Evolutionary conservation across 2,888 invertebrate genomes (phyloP).

Genomic region (Mechanitis messenoides): DNA sequence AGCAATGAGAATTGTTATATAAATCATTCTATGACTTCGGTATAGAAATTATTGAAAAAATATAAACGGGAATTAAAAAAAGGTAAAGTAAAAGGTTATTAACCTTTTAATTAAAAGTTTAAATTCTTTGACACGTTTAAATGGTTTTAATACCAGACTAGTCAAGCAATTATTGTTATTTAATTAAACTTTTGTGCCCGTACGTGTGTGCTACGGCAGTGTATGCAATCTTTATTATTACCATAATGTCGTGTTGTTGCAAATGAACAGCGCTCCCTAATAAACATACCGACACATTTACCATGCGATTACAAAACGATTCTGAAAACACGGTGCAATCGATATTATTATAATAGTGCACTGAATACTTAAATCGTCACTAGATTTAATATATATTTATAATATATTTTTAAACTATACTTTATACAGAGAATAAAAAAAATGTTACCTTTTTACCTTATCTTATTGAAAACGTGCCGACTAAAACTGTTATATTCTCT

Average conservation of each 20-base stretch:
- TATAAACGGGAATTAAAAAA: too few relatives aligned
- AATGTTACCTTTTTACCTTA: too few relatives aligned
- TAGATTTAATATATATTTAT: too few relatives aligned
- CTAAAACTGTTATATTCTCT: conserved; percentile 17
- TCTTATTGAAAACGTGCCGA: conserved; percentile 16
- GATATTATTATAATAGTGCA: background rate
- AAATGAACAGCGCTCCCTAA: conserved; percentile 36
- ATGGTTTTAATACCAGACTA: background rate
- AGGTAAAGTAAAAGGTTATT: background rate
- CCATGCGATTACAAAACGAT: conserved; percentile 21
- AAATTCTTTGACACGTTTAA: background rate
- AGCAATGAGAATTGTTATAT: background rate
- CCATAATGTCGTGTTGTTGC: conserved; percentile 56
- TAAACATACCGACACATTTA: conserved; percentile 36
- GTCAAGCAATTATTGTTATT: conserved; percentile 17
- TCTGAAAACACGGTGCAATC: background rate
- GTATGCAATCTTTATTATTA: conserved; percentile 47
- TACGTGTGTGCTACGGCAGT: conserved; percentile 36
- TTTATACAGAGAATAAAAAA: too few relatives aligned
- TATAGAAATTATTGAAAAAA: too few relatives aligned
- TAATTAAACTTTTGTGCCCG: conserved; percentile 32
- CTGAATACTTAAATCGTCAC: background rate
- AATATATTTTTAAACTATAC: too few relatives aligned
- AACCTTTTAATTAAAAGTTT: conserved; percentile 12
- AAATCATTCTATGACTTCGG: too few relatives aligned